Evolutionary conservation across 2,888 invertebrate species (phyloP), one percentile per base, ranked within the genome.

Genomic region (Polylopha cassiicola): DNA sequence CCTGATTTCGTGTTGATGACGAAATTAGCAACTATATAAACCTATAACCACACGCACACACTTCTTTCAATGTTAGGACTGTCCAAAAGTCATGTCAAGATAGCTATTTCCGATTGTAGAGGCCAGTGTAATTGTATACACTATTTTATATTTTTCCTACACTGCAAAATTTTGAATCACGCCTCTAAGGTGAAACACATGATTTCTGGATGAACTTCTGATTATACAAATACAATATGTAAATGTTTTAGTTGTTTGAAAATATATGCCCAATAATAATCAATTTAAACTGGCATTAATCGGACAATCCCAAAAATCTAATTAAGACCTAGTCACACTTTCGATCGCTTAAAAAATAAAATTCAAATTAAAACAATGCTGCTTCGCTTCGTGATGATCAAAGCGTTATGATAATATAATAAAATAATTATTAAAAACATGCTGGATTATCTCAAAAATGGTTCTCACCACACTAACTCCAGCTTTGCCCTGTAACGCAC

Each of bases 391-490:
- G 18, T 26, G 39, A 21, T 15, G 11, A 36, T 30, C 27, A 41
- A 41, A 41, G 41, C 41, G 30, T n/a, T 21, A 41, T 41, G 41
- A 36, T 41, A 26, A 36, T 26, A 41, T 41, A 26, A 41, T 34
- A n/a, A 41, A 41, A 36, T 30, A 41, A n/a, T n/a, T 23, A 34
- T 27, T 44, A 47, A 65, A 64, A 50, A 53, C 82, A 81, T 80
- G 81, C 81, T 66, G 57, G 66, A 57, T 58, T 59, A 62, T 65
- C 61, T 37, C 46, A 57, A 55, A 67, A 72, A 59, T 54, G 48
- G 45, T 50, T 75, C 82, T 82, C 81, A 82, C 82, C 82, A 79
- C 73, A 54, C 77, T 81, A 67, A 73, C 61, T 72, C 75, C 74
- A 55, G 72, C 53, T 57, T 59, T 76, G 60, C 62, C 81, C 82